Conservation (phyloP, 2,888 invertebrate species). For the Ormia ochracea region DNA sequence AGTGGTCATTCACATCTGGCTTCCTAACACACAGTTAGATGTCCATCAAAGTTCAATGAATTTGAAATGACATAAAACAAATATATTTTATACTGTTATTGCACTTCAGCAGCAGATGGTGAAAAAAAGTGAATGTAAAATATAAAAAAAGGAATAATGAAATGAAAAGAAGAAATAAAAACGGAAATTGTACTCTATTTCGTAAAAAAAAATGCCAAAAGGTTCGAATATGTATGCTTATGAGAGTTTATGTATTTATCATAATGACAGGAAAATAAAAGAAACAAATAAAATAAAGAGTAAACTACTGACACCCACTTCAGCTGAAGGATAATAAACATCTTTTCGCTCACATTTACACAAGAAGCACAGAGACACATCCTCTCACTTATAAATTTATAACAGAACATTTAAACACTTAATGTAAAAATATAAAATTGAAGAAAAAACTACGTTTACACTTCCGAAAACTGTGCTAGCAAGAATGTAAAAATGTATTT, state of each 20-base stretch:
- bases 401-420: constrained; percentile 15
- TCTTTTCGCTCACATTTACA: constrained; percentile 4
- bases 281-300: constrained; percentile 24
- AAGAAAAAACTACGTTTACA: neutral
- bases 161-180: neutral
- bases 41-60: constrained; percentile 61
- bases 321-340: constrained; percentile 34
- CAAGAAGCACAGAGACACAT: neutral
- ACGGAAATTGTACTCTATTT: constrained; percentile 47
- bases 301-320: constrained; percentile 38
- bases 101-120: neutral
- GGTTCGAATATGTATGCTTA: neutral
- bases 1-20: constrained; percentile 26
- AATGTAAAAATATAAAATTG: constrained; percentile 1
- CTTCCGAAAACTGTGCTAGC: neutral
- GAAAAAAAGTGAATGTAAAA: neutral
- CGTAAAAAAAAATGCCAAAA: neutral
- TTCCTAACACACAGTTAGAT: constrained; percentile 17
- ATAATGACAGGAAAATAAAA: constrained; percentile 36
- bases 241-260: neutral
- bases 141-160: neutral
- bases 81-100: neutral
- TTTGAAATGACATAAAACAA: constrained; percentile 23
- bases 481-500: neutral
- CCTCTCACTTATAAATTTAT: neutral